Conservation (phyloP, 2,797 vertebrate species). For the Etheostoma perlongum region DNA sequence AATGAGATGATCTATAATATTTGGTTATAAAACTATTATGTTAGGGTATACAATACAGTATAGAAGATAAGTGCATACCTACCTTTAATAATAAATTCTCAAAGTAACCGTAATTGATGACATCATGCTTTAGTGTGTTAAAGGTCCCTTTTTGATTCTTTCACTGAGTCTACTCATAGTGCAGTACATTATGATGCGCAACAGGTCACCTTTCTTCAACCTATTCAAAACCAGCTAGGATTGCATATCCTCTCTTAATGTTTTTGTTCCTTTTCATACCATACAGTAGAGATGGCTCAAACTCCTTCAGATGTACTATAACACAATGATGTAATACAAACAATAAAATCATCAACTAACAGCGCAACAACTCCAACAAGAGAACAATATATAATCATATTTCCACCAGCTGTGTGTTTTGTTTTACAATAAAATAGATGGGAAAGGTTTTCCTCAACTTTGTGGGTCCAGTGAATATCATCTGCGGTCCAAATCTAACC, state of each 20-base stretch:
- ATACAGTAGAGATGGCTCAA: neutral
- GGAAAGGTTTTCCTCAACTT: neutral
- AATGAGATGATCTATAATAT: neutral
- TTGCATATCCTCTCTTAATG: no score
- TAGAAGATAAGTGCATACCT: neutral
- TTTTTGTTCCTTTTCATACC: neutral
- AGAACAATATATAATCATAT: neutral
- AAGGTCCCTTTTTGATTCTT: no score
- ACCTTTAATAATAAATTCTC: neutral
- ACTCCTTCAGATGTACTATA: no score
- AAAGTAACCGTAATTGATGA: neutral
- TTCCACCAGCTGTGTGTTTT: neutral
- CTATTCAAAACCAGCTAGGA: neutral
- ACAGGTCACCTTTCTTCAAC: neutral
- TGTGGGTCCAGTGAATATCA: neutral
- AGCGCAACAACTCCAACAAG: neutral
- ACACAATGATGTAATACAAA: neutral
- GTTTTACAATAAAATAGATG: neutral
- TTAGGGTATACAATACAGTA: no score
- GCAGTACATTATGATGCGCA: neutral
- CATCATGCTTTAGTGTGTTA: neutral
- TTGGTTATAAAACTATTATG: neutral
- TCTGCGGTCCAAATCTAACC: neutral
- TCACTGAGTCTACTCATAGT: neutral
- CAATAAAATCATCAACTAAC: neutral